Evolutionary conservation across 2,888 invertebrate species (phyloP).

Genomic region (Trichogramma dendrolimi): DNA sequence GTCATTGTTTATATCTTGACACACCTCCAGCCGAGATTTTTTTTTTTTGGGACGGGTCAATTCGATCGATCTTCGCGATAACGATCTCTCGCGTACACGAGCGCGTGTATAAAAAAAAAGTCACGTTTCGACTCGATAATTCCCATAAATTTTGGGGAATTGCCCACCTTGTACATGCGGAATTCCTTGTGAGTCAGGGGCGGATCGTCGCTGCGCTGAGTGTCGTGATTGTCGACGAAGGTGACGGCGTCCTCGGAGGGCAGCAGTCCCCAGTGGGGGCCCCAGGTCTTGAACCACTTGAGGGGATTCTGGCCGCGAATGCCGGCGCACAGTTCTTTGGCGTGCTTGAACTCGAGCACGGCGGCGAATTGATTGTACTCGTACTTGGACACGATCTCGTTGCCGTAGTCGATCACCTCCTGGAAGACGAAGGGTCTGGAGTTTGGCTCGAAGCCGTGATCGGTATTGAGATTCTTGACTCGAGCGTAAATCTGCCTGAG

Average conservation of each 20-base stretch:
- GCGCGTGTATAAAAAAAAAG: too few species aligned
- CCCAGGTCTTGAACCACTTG: conserved; percentile 63
- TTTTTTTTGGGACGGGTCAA: too few species aligned
- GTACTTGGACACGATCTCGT: conserved; percentile 50
- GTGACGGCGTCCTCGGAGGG: conserved; percentile 62
- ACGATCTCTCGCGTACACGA: too few species aligned
- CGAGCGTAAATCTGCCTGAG: conserved; percentile 63
- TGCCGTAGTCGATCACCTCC: conserved; percentile 71
- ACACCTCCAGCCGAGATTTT: too few species aligned
- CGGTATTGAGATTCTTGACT: conserved; percentile 60
- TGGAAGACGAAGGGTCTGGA: conserved; percentile 69
- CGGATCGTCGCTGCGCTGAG: conserved; percentile 67
- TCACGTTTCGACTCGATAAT: too few species aligned
- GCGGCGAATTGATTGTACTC: conserved; percentile 54
- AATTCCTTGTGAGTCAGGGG: conserved; percentile 68
- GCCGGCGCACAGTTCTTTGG: conserved; percentile 56
- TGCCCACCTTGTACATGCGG: conserved; percentile 62
- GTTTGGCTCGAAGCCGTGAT: conserved; percentile 62
- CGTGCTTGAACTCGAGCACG: conserved; percentile 76
- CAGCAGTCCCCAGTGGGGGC: conserved; percentile 67
- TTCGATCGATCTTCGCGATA: too few species aligned
- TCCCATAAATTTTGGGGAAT: background rate
- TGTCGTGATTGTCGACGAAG: conserved; percentile 90
- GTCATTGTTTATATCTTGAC: too few species aligned
- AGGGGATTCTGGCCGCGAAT: conserved; percentile 62